phyloP scores from a whole-genome alignment of 1,140 invertebrate species.

The Hetaerina americana region DNA sequence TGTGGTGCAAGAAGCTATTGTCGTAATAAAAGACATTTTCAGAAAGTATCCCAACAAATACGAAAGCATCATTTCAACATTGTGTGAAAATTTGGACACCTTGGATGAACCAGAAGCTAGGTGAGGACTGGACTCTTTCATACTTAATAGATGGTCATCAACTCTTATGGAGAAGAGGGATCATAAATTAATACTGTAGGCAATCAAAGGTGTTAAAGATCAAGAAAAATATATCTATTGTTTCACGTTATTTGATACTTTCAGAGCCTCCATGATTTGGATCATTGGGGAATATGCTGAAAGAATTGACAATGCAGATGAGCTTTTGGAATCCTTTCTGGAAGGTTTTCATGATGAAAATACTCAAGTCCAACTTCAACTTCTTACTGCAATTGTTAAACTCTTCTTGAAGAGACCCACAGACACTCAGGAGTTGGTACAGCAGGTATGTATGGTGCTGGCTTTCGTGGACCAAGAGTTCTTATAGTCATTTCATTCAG shows the following conservation, averaged over 20 bases:
- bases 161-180: no score
- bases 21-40: constrained; percentile 99
- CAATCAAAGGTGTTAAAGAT: neutral
- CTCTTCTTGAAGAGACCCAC: constrained; percentile 95
- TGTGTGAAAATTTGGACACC: constrained; percentile 98
- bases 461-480: no score
- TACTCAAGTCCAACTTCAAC: constrained; percentile 93
- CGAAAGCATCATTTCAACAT: constrained; percentile 97
- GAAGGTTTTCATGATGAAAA: constrained; percentile 99
- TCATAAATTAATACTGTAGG: no score
- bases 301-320: constrained; percentile 98
- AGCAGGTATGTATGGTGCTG: constrained; percentile 49
- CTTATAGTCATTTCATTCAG: no score
- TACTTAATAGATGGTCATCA: no score
- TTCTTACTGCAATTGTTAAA: constrained; percentile 97
- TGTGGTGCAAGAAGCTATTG: constrained; percentile 99
- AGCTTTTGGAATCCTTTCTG: constrained; percentile 93
- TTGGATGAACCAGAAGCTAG: constrained; percentile 96
- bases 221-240: constrained; percentile 7
- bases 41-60: constrained; percentile 99
- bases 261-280: constrained; percentile 98
- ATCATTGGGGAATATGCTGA: constrained; percentile 99
- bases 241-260: constrained; percentile 11
- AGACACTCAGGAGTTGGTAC: constrained; percentile 96
- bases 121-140: constrained; percentile 27